phyloP scores from a whole-genome alignment of 1,140 invertebrate genomes.

The Sesamia nonagrioides region DNA sequence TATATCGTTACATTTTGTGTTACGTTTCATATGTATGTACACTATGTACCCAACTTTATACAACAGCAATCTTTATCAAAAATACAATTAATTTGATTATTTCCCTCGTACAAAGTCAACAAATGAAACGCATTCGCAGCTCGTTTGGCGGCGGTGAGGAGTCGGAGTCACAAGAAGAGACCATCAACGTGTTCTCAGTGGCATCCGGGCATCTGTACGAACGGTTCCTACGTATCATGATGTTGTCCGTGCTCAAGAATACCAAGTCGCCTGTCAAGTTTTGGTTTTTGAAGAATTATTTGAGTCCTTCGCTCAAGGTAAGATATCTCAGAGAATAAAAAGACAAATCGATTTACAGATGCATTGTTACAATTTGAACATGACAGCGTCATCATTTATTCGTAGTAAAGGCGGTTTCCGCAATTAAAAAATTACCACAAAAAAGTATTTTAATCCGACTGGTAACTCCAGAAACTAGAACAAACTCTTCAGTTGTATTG shows the following conservation, averaged over 20 bases:
- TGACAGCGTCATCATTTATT: too few relatives aligned
- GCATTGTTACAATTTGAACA: too few relatives aligned
- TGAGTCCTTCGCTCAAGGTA: constrained; percentile 98
- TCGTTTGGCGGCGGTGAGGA: constrained; percentile 91
- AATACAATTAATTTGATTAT: neutral
- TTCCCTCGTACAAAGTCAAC: neutral
- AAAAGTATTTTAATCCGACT: too few relatives aligned
- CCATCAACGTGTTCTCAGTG: constrained; percentile 99
- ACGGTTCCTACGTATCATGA: constrained; percentile 98
- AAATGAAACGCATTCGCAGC: constrained; percentile 75
- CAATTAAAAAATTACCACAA: too few relatives aligned
- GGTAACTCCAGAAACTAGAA: too few relatives aligned
- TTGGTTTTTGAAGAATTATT: constrained; percentile 99
- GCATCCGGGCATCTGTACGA: constrained; percentile 99
- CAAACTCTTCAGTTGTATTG: too few relatives aligned
- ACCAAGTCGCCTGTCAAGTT: constrained; percentile 99
- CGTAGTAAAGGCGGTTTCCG: too few relatives aligned
- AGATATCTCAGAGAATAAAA: constrained; percentile 12
- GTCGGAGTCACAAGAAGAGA: constrained; percentile 92
- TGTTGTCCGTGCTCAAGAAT: constrained; percentile 98
- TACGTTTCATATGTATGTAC: neutral
- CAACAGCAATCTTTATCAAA: neutral
- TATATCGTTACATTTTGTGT: too few relatives aligned
- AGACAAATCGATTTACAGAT: too few relatives aligned
- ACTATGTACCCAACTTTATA: neutral